These are phyloP conservation scores for Epinephelus cyanopodus DNA, from an alignment of 2,113 vertebrate species.

Conservation along the genomic window DNA sequence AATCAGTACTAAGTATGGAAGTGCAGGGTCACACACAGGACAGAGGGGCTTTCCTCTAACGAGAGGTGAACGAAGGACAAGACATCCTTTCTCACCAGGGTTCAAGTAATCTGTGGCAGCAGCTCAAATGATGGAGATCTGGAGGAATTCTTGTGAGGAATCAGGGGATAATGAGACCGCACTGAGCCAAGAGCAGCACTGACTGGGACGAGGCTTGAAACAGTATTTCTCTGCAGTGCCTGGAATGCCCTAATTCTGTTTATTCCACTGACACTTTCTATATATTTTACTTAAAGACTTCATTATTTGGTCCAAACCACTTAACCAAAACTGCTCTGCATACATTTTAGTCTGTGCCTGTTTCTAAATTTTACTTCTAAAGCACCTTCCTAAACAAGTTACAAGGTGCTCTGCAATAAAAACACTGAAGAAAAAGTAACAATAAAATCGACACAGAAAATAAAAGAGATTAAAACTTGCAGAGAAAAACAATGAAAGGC, in stretches of 20 bases:
- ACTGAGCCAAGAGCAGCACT: slow-evolving; percentile 7
- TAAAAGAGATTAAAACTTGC: too few species aligned
- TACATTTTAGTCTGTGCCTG: neutral
- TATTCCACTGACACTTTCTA: neutral
- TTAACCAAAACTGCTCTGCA: neutral
- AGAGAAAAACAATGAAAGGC: too few species aligned
- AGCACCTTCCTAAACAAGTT: too few species aligned
- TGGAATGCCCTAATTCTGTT: neutral
- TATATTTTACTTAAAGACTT: neutral
- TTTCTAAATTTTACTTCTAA: too few species aligned
- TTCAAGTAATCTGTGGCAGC: slow-evolving; percentile 21
- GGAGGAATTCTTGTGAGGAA: slow-evolving; percentile 16
- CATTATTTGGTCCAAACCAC: neutral
- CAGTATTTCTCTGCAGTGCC: neutral
- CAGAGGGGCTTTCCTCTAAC: slow-evolving; percentile 23
- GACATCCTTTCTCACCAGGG: slow-evolving; percentile 1
- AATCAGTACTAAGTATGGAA: slow-evolving; percentile 18
- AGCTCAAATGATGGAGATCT: slow-evolving; percentile 11
- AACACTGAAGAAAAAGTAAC: too few species aligned
- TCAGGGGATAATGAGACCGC: neutral
- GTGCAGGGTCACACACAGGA: slow-evolving; percentile 16
- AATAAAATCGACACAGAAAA: too few species aligned
- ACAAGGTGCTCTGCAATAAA: too few species aligned
- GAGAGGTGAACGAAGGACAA: neutral
- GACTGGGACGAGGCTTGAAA: slow-evolving; percentile 10